Conservation (phyloP, 2,113 vertebrate genomes). For the Recurvirostra avosetta region DNA sequence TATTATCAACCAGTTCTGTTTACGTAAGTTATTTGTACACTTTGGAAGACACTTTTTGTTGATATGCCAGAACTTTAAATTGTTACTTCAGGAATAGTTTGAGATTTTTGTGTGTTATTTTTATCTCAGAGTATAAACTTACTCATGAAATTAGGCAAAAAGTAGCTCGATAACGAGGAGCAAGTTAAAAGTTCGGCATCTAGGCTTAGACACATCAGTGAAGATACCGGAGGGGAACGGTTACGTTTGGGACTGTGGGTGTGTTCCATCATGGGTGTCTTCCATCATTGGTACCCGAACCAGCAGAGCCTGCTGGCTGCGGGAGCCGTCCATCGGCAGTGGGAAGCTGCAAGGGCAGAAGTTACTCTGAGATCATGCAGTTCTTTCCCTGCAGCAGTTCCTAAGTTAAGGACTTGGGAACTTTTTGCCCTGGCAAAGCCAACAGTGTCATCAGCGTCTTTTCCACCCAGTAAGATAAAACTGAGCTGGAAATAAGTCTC, state of each 20-base stretch:
- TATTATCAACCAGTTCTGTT: neutral
- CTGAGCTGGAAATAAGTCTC: neutral
- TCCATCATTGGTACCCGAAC: too few species aligned
- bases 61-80: neutral
- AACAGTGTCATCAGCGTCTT: neutral
- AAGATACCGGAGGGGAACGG: neutral
- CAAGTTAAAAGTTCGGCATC: neutral
- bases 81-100: neutral
- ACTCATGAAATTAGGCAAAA: neutral
- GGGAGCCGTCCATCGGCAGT: rapidly evolving
- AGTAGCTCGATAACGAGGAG: neutral
- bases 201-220: neutral
- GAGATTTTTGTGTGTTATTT: neutral
- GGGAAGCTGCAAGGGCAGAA: neutral
- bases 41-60: neutral
- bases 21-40: neutral
- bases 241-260: neutral
- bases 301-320: neutral
- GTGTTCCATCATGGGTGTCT: neutral
- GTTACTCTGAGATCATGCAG: rapidly evolving
- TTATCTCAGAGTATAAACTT: neutral
- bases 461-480: neutral
- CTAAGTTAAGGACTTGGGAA: neutral
- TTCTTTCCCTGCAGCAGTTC: neutral
- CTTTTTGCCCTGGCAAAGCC: neutral